Base-by-base conservation (phyloP, 2,888 invertebrate species). In the Clitarchus hookeri region DNA sequence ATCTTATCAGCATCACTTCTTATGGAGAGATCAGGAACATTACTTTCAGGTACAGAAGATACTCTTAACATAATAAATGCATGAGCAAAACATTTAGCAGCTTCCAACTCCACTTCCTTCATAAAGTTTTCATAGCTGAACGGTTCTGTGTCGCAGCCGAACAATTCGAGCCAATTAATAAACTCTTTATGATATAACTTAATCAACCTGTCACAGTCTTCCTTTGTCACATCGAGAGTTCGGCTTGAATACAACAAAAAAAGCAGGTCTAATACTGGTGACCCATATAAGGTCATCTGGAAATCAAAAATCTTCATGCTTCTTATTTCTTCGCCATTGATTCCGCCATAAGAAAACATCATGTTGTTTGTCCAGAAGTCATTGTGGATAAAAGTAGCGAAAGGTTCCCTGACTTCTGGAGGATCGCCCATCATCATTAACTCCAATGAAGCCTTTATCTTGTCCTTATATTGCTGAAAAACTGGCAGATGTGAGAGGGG, bases 301-400 rank as follows among this genome's bases (percentile, higher is more conserved):
- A 94, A 93, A 89, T 94, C 94, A 0, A 94, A 91, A 84, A 94
- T 92, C 90, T 94, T 94, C 6, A 94, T 90, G 87, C 92, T 91
- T 0, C 91, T 89, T 0, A 93, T 92, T n/a, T 90, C 36, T 13
- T 44, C 65, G 23, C 65, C 85, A 25, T 77, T 36, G 0, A 87
- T 36, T 48, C 88, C 89, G 90, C 93, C 92, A 86, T 91, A 91
- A 85, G 92, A 91, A 23, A 94, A 90, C 92, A 94, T 92, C 0
- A 94, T 91, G 88, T 94, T 94, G 89, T 94, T 94, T 23, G 93
- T 92, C 94, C 94, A 94, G 84, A 93, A 92, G 89, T 94, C 94
- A 0, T 92, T 91, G 88, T 94, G 94, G 0, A 92, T 91, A 27
- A 94, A 91, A 0, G 93, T 93, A 0, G 92, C 92, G 91, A 93